Evolutionary conservation across 2,113 vertebrate genomes (phyloP).

Genomic region (Chaetorhynchus papuensis): DNA sequence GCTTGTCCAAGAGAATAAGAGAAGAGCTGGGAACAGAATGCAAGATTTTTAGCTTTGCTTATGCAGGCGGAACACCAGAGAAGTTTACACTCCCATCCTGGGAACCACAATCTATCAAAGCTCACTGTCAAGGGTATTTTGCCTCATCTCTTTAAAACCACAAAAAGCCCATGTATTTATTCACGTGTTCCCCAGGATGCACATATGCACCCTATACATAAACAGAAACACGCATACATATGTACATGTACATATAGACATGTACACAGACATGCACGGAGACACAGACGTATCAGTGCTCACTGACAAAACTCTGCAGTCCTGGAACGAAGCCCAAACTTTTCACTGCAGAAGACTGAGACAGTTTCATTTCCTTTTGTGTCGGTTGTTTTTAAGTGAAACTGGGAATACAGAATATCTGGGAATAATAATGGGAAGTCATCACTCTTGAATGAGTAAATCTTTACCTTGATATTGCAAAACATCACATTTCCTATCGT

Average conservation of each 20-base stretch:
- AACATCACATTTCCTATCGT: neutral
- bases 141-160: neutral
- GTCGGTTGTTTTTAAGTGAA: neutral
- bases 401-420: neutral
- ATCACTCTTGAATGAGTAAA: neutral
- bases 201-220: neutral
- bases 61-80: neutral
- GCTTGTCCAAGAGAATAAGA: neutral
- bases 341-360: neutral
- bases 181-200: neutral
- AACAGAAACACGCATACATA: neutral
- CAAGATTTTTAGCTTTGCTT: neutral
- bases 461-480: neutral
- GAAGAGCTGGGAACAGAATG: neutral
- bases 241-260: fast-evolving
- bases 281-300: neutral
- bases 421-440: neutral
- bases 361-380: neutral
- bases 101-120: neutral
- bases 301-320: neutral
- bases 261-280: fast-evolving
- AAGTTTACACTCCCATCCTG: neutral
- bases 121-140: neutral
- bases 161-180: neutral
- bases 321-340: neutral